Conservation (phyloP, 2,113 vertebrate species). For the Hucho hucho region DNA sequence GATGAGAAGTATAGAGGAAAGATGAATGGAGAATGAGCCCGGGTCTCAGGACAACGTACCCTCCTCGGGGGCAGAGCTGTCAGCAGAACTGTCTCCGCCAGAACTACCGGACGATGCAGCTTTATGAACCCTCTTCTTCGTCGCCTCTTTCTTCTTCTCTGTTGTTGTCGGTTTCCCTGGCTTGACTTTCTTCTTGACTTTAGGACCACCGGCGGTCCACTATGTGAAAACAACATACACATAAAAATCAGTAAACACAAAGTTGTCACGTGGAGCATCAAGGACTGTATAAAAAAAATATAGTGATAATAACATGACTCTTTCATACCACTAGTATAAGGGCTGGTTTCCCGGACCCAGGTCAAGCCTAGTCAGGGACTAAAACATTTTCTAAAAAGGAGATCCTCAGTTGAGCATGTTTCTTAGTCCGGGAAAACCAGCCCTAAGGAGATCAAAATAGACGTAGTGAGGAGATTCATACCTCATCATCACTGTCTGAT, state of each 20-base stretch:
- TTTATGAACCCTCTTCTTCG: constrained; percentile 86
- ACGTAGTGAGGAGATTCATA: constrained; percentile 37
- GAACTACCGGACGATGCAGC: constrained; percentile 94
- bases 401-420: no score
- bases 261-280: not conserved
- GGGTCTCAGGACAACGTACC: constrained; percentile 71
- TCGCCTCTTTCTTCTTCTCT: constrained; percentile 89
- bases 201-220: constrained; percentile 98
- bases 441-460: not conserved
- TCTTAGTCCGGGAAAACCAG: not conserved
- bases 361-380: not conserved
- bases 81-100: constrained; percentile 91
- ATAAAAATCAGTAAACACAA: not conserved
- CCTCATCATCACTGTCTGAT: constrained; percentile 96
- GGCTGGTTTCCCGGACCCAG: not conserved
- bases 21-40: no score
- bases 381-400: no score
- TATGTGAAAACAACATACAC: constrained; percentile 55
- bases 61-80: constrained; percentile 97
- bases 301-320: no score
- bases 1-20: no score
- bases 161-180: constrained; percentile 79
- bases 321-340: not conserved
- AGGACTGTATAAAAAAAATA: not conserved
- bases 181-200: constrained; percentile 97